These are phyloP conservation scores for Drosophila villosipedis DNA, from an alignment of 2,888 invertebrate species.

Conservation along the genomic window DNA sequence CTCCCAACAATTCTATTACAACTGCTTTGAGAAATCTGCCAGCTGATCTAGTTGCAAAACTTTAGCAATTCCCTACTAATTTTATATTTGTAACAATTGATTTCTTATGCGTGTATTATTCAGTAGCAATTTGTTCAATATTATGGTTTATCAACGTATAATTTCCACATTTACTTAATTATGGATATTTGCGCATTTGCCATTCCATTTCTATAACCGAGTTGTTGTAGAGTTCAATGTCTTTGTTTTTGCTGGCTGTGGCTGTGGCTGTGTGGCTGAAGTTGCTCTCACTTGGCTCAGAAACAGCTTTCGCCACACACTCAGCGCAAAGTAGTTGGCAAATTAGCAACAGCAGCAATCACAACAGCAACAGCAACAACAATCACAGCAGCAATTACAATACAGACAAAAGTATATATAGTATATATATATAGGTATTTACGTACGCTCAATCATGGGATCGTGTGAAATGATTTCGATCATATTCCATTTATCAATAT, in stretches of 20 bases:
- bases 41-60: background rate
- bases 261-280: background rate
- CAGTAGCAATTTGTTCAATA: conserved; percentile 10
- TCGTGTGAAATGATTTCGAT: conserved; percentile 80
- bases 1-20: background rate
- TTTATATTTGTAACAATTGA: background rate
- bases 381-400: conserved; percentile 44
- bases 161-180: conserved; percentile 70
- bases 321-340: conserved; percentile 71
- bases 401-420: conserved; percentile 36
- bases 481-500: conserved; percentile 74
- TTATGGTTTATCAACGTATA: conserved; percentile 31
- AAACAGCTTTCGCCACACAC: conserved; percentile 71
- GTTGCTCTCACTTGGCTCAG: conserved; percentile 61
- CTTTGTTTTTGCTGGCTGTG: conserved; percentile 33
- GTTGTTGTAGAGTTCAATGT: conserved; percentile 65
- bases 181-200: conserved; percentile 52
- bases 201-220: conserved; percentile 65
- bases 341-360: conserved; percentile 70
- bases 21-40: background rate
- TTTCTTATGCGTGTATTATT: background rate
- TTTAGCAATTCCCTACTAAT: background rate
- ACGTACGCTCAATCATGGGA: conserved; percentile 62
- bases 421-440: conserved; percentile 22
- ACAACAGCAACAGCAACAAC: conserved; percentile 23